phyloP scores from a whole-genome alignment of 1,140 invertebrate genomes.

The Lasioglossum albipes region DNA sequence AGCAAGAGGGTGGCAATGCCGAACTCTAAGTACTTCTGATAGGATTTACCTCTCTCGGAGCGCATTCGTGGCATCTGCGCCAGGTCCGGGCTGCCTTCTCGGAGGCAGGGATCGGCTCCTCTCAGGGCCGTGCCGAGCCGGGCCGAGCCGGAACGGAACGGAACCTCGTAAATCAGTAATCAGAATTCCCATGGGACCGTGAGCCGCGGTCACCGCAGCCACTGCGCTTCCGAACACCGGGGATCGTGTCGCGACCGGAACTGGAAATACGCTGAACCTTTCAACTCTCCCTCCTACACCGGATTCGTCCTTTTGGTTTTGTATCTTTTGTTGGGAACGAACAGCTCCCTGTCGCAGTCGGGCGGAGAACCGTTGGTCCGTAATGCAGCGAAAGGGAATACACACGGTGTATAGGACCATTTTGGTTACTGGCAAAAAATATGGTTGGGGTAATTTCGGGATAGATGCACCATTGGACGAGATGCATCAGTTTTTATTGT shows the following conservation, averaged over 20 bases:
- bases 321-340: background rate
- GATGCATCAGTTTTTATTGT: no score
- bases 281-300: background rate
- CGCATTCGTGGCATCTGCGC: constrained; percentile 61
- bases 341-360: no score
- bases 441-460: no score
- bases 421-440: no score
- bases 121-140: constrained; percentile 34
- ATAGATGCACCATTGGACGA: no score
- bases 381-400: background rate
- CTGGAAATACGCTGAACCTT: constrained; percentile 35
- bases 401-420: no score
- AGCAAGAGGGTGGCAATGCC: constrained; percentile 66
- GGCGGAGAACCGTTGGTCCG: background rate
- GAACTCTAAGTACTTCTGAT: constrained; percentile 77
- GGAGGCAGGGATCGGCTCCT: constrained; percentile 62
- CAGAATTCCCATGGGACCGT: constrained; percentile 66
- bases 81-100: constrained; percentile 52
- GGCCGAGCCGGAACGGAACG: constrained; percentile 11
- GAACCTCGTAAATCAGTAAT: constrained; percentile 77
- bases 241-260: constrained; percentile 18
- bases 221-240: constrained; percentile 13
- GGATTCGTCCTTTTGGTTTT: background rate
- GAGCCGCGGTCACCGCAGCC: constrained; percentile 28
- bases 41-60: constrained; percentile 71